Conservation (phyloP, 2,113 vertebrate species). For the Myotis davidii region DNA sequence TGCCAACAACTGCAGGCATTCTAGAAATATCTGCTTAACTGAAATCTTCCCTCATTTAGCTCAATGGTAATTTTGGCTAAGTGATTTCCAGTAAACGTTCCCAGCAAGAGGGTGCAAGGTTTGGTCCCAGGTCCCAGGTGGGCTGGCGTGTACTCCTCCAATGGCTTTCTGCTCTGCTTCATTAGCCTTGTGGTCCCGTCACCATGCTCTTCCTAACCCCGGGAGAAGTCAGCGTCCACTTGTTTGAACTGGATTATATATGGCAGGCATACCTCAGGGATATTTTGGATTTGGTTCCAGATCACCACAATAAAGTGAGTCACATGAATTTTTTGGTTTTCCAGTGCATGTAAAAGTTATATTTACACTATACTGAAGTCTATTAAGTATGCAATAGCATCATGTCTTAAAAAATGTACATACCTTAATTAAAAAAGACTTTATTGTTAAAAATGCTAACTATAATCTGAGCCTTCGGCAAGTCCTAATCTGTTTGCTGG, state of each 20-base stretch:
- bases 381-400: not conserved
- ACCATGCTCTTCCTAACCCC: not conserved
- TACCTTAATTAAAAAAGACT: not conserved
- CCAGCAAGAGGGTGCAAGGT: not conserved
- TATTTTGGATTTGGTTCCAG: not conserved
- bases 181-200: not conserved
- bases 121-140: not conserved
- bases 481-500: not conserved
- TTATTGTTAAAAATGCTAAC: not conserved
- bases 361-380: not conserved
- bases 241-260: not conserved
- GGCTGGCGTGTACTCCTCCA: not conserved
- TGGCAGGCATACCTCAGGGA: not conserved
- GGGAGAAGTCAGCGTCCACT: not conserved
- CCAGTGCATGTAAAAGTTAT: not conserved
- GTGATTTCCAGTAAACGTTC: not conserved
- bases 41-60: not conserved
- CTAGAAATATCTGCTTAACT: slow-evolving; percentile 10
- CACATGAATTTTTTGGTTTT: not conserved
- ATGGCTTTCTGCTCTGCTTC: not conserved
- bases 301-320: not conserved
- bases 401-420: not conserved
- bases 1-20: not conserved
- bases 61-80: slow-evolving; percentile 10
- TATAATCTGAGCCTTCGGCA: not conserved